Conservation (phyloP, 1,140 invertebrate species). For the Pseudachorutes palmiensis region DNA sequence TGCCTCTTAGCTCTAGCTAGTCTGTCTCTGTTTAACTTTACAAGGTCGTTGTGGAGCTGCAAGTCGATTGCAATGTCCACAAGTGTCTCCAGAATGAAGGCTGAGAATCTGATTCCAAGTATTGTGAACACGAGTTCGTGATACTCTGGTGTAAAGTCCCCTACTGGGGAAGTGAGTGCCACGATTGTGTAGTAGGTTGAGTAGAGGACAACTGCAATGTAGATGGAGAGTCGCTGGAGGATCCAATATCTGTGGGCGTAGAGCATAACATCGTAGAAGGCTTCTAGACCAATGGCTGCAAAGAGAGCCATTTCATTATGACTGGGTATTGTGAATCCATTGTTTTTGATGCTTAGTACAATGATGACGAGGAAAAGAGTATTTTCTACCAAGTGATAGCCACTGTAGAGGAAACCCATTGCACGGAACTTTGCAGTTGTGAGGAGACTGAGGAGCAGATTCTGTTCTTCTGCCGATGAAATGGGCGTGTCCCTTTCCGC, state of each 20-base stretch:
- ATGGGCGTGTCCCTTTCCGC: too few relatives aligned
- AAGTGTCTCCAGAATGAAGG: neutral
- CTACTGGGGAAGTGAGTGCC: neutral
- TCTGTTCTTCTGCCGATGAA: neutral
- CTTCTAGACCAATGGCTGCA: conserved; percentile 5
- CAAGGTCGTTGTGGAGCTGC: conserved; percentile 10
- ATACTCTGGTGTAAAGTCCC: neutral
- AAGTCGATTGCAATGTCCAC: conserved; percentile 8
- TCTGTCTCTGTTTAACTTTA: neutral
- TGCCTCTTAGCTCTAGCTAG: neutral
- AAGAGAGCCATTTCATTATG: neutral
- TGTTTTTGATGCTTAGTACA: neutral
- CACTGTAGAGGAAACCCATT: conserved; percentile 5
- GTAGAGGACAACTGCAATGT: conserved; percentile 7
- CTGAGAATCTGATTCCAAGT: conserved; percentile 3
- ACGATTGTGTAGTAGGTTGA: neutral
- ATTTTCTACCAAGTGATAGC: conserved; percentile 3
- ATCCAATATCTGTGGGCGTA: conserved; percentile 1
- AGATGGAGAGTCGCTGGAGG: conserved; percentile 1
- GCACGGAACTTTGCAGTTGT: neutral
- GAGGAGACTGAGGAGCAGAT: neutral
- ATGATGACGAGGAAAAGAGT: neutral
- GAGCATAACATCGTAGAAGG: conserved; percentile 8
- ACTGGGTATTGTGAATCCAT: neutral
- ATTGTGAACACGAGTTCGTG: neutral